phyloP scores from a whole-genome alignment of 2,797 vertebrate genomes.

The Cyprinodon diabolis region DNA sequence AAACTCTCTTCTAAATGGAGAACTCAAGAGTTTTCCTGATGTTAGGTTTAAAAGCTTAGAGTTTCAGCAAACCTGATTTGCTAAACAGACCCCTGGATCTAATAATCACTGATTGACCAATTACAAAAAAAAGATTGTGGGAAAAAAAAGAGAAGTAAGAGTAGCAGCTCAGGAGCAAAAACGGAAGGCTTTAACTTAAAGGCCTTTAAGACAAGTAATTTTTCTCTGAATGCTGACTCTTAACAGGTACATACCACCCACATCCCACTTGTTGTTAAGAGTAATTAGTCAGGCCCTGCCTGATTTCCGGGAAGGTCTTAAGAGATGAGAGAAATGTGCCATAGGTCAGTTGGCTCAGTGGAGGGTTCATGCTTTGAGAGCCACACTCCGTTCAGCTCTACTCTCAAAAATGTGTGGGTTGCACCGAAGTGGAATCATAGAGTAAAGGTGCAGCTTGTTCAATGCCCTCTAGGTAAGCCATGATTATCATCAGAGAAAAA shows the following conservation, averaged over 20 bases:
- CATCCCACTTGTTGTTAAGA: constrained; percentile 76
- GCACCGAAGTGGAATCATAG: constrained; percentile 68
- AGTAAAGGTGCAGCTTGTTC: constrained; percentile 62
- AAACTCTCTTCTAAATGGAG: too few relatives aligned
- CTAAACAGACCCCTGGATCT: not conserved
- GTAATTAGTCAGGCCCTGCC: constrained; percentile 70
- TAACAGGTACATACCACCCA: constrained; percentile 73
- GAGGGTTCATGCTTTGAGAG: constrained; percentile 64
- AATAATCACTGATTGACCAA: constrained; percentile 1
- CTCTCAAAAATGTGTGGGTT: constrained; percentile 67
- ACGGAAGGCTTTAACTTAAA: constrained; percentile 57
- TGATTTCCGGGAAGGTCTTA: constrained; percentile 61
- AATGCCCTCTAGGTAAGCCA: constrained; percentile 61
- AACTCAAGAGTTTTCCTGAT: too few relatives aligned
- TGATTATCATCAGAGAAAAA: constrained; percentile 65
- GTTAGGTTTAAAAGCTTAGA: too few relatives aligned
- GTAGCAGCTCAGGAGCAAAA: constrained; percentile 45
- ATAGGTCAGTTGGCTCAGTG: constrained; percentile 71
- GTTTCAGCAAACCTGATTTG: too few relatives aligned
- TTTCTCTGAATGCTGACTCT: constrained; percentile 69
- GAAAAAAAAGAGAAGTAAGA: constrained; percentile 39
- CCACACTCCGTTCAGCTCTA: constrained; percentile 64
- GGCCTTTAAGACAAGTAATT: constrained; percentile 66
- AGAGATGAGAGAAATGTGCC: constrained; percentile 66
- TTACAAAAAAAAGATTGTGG: not conserved